Evolutionary conservation across 2,888 invertebrate species (phyloP).

Genomic region (Anagyrus pseudococci): DNA sequence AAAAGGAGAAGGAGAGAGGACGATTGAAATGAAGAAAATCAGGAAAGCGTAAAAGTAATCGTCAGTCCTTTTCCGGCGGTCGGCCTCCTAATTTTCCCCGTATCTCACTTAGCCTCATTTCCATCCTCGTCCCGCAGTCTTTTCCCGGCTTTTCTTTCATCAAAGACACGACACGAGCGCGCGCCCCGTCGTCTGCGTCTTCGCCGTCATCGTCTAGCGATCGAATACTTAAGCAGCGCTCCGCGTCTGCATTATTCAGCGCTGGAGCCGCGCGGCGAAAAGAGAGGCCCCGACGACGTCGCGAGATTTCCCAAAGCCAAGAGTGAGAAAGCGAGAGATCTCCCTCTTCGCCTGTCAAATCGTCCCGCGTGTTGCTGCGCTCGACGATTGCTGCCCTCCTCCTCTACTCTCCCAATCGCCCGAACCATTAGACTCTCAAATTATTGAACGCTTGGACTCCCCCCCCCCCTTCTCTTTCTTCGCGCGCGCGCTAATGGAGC

Average conservation of each 20-base stretch:
- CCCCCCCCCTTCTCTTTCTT: too few relatives aligned
- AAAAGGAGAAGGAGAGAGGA: too few relatives aligned
- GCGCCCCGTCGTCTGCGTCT: too few relatives aligned
- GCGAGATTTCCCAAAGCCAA: not conserved
- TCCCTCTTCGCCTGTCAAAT: not conserved
- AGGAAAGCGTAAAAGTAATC: too few relatives aligned
- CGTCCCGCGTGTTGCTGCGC: not conserved
- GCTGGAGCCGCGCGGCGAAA: constrained; percentile 34
- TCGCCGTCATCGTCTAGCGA: constrained; percentile 36
- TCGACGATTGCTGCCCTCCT: constrained; percentile 1
- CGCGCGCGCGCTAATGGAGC: constrained; percentile 48
- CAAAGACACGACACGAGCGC: constrained; percentile 5
- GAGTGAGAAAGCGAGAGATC: not conserved
- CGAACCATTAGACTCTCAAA: constrained; percentile 61
- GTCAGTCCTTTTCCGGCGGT: too few relatives aligned
- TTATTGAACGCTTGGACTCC: too few relatives aligned
- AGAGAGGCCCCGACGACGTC: constrained; percentile 30
- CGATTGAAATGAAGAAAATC: too few relatives aligned
- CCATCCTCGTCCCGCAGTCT: too few relatives aligned
- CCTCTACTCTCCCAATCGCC: too few relatives aligned
- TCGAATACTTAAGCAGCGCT: constrained; percentile 50
- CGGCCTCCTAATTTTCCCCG: too few relatives aligned
- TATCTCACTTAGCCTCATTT: too few relatives aligned
- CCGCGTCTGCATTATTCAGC: constrained; percentile 56
- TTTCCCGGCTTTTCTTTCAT: too few relatives aligned